phyloP scores from a whole-genome alignment of 2,113 vertebrate genomes.

The Thalassoma bifasciatum region DNA sequence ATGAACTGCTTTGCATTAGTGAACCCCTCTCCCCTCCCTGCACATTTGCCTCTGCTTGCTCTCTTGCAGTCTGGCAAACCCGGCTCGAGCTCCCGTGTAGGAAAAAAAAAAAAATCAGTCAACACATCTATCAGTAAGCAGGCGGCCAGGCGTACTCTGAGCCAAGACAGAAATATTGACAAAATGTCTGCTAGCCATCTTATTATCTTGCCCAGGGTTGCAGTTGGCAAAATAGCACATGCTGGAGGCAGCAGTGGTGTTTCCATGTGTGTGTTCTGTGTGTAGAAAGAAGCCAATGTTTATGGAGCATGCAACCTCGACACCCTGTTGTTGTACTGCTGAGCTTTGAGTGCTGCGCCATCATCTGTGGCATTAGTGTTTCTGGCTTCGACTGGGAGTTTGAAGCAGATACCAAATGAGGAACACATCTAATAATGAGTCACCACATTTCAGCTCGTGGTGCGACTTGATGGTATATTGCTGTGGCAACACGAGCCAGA shows the following conservation, averaged over 20 bases:
- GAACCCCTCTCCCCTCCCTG: conserved; percentile 47
- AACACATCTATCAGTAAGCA: conserved; percentile 80
- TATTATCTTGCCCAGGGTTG: conserved; percentile 73
- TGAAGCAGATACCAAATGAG: conserved; percentile 50
- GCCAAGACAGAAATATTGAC: conserved; percentile 84
- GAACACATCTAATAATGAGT: conserved; percentile 47
- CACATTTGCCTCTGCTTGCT: conserved; percentile 66
- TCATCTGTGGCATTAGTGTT: conserved; percentile 56
- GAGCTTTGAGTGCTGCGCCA: conserved; percentile 50
- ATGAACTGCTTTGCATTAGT: conserved; percentile 76
- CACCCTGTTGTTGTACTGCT: conserved; percentile 54
- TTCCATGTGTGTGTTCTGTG: conserved; percentile 40
- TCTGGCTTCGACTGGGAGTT: conserved; percentile 43
- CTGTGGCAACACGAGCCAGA: conserved; percentile 42
- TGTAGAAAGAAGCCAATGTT: conserved; percentile 57
- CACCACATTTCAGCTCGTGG: conserved; percentile 33
- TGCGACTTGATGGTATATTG: conserved; percentile 17
- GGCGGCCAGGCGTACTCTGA: conserved; percentile 70
- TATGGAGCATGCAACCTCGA: conserved; percentile 47
- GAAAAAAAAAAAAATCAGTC: conserved; percentile 60
- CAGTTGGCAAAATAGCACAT: conserved; percentile 72
- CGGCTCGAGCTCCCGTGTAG: conserved; percentile 40
- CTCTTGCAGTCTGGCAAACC: conserved; percentile 63
- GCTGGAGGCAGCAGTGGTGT: conserved; percentile 56
- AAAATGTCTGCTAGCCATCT: conserved; percentile 75